Evolutionary conservation across 2,797 vertebrate species (phyloP).

Genomic region (Poeciliopsis gracilis): DNA sequence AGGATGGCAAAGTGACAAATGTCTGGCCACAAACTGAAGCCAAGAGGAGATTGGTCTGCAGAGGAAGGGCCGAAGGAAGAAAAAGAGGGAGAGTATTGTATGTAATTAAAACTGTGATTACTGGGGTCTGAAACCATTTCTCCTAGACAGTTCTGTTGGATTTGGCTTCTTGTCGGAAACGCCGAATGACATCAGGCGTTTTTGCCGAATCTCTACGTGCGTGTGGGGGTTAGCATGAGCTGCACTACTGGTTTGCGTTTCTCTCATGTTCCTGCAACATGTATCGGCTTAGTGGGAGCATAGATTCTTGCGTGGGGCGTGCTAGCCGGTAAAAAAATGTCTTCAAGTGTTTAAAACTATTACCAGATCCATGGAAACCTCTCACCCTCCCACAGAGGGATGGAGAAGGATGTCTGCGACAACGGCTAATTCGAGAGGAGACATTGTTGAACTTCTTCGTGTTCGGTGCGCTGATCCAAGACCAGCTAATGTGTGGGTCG

Average conservation of each 20-base stretch:
- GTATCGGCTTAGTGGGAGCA: neutral
- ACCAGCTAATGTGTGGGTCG: slow-evolving; percentile 28
- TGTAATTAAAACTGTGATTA: slow-evolving; percentile 74
- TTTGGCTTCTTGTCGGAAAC: slow-evolving; percentile 60
- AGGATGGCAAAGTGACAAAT: slow-evolving; percentile 74
- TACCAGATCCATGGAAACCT: slow-evolving; percentile 45
- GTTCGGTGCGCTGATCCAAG: slow-evolving; percentile 49
- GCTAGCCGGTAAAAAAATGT: slow-evolving; percentile 3
- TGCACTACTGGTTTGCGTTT: neutral
- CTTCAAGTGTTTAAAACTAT: slow-evolving; percentile 24
- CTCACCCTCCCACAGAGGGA: slow-evolving; percentile 10
- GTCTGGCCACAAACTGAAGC: slow-evolving; percentile 69
- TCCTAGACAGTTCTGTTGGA: slow-evolving; percentile 62
- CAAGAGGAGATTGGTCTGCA: slow-evolving; percentile 58
- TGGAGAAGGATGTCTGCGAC: slow-evolving; percentile 30
- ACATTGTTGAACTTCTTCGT: slow-evolving; percentile 45
- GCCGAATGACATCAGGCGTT: slow-evolving; percentile 58
- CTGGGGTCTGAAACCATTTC: slow-evolving; percentile 68
- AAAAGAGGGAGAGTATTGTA: slow-evolving; percentile 48
- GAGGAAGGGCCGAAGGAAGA: slow-evolving; percentile 38
- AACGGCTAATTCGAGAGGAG: slow-evolving; percentile 50
- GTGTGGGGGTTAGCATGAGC: neutral
- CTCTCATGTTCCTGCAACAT: neutral
- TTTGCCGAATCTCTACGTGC: neutral
- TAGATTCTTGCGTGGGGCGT: slow-evolving; percentile 12